These are phyloP conservation scores for Drosophila buzzatii DNA, from an alignment of 2,888 invertebrate species.

Conservation along the genomic window DNA sequence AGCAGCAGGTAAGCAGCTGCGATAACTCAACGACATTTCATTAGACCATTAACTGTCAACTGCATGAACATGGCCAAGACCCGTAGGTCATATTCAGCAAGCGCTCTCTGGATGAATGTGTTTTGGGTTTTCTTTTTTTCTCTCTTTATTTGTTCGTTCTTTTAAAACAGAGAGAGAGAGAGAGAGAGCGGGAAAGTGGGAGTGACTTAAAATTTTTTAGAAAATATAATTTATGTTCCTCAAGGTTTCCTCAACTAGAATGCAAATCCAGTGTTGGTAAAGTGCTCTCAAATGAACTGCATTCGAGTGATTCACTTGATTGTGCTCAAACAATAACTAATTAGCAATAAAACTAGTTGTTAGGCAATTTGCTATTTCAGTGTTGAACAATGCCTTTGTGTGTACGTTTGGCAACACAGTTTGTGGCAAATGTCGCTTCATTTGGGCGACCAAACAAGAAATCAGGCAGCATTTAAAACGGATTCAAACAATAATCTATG, in stretches of 20 bases:
- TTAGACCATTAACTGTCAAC: conserved; percentile 78
- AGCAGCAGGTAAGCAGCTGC: conserved; percentile 64
- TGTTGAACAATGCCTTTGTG: background rate
- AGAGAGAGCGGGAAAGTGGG: background rate
- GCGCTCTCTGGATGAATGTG: conserved; percentile 6
- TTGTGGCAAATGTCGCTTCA: conserved; percentile 14
- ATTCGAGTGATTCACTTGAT: background rate
- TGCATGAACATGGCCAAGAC: conserved; percentile 41
- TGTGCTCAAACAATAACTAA: background rate
- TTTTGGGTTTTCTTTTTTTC: background rate
- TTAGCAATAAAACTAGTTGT: background rate
- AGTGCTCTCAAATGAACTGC: background rate
- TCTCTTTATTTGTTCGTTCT: too few relatives aligned
- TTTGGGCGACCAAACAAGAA: conserved; percentile 27
- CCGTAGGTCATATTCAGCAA: conserved; percentile 5
- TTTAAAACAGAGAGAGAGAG: background rate
- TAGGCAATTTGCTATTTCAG: background rate
- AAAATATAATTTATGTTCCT: conserved; percentile 43
- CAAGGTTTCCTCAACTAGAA: too few relatives aligned
- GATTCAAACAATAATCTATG: conserved; percentile 52
- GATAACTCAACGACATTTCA: conserved; percentile 76
- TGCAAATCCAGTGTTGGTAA: conserved; percentile 3
- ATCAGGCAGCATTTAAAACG: conserved; percentile 27
- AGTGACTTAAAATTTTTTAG: conserved; percentile 33
- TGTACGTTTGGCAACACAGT: conserved; percentile 21